Base-by-base conservation (phyloP, 2,888 invertebrate species). In the Phyllotreta cruciferae region DNA sequence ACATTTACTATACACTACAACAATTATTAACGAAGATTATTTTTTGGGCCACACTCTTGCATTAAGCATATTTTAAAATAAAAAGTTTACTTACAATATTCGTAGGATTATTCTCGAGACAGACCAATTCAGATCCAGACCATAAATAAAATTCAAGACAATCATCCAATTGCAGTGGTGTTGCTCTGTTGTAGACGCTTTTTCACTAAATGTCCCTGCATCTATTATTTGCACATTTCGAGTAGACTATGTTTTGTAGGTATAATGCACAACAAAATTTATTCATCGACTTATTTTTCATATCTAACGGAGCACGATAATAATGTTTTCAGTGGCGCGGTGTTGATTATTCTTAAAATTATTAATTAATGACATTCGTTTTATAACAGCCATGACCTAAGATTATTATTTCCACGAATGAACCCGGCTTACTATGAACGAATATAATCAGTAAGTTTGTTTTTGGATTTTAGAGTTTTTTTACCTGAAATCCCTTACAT, bases 71-170 rank as follows among this genome's bases (percentile, higher is more conserved):
- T 35, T 35, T 49, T 49, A 35, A 7, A 49, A 3, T 3, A 49
- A 49, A 49, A 6, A 14, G 9, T 35, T 37, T 3, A 52, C 52
- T 49, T 49, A 49, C 49, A 49, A 49, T 35, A 49, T 35, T 1
- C 34, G 5, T 49, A 11, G 10, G 36, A 49, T 11, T 49, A 8
- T 13, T 38, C 36, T 14, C 36, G 52, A 11, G 13, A 38, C 13
- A 3, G 10, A 38, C 13, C 8, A 11, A 37, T 14, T 52, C 38
- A 52, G 24, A 24, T 24, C 24, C 24, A 37, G 14, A n/a, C 52
- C 52, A 52, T 52, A 52, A 52, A 52, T 52, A 52, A 52, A 36
- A 52, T 13, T 37, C 52, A 37, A 37, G 37, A 38, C 37, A 52
- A 52, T 52, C 52, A 37, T 52, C 52, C 37, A 52, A 52, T 52